phyloP scores from a whole-genome alignment of 1,140 invertebrate species.

The Saccostrea echinata region DNA sequence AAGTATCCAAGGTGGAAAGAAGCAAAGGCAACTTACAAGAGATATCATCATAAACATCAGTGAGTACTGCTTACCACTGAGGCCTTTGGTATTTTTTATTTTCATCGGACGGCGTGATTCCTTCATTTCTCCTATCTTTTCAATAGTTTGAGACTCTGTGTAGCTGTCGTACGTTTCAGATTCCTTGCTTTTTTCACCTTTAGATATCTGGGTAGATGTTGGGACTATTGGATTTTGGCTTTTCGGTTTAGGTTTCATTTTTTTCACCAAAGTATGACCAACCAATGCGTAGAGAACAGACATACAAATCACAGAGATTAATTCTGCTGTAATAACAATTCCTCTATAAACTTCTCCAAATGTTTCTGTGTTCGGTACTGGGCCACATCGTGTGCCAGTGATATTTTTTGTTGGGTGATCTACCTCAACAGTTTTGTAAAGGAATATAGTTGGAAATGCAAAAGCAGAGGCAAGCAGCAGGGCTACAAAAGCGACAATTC shows the following conservation, averaged over 20 bases:
- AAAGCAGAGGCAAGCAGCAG: background rate
- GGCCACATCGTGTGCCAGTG: constrained; percentile 8
- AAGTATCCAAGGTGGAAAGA: constrained; percentile 26
- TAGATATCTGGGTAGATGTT: background rate
- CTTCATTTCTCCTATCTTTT: background rate
- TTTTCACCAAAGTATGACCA: background rate
- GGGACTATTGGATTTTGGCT: background rate
- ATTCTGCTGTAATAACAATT: constrained; percentile 18
- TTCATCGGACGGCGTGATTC: background rate
- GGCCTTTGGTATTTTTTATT: background rate
- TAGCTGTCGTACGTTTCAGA: background rate
- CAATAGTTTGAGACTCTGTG: background rate
- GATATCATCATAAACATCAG: constrained; percentile 33
- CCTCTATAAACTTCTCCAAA: constrained; percentile 27
- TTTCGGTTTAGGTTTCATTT: background rate
- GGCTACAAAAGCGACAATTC: background rate
- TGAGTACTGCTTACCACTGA: constrained; percentile 5
- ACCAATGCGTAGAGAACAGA: constrained; percentile 29
- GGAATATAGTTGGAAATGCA: background rate
- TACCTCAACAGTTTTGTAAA: background rate
- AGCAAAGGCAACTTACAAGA: constrained; percentile 5
- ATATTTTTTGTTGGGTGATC: background rate
- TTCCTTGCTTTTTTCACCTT: background rate
- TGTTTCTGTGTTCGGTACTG: background rate
- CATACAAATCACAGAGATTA: constrained; percentile 1